These are phyloP conservation scores for Otolemur crassicaudatus DNA, from an alignment of 2,797 vertebrate species.

Conservation along the genomic window DNA sequence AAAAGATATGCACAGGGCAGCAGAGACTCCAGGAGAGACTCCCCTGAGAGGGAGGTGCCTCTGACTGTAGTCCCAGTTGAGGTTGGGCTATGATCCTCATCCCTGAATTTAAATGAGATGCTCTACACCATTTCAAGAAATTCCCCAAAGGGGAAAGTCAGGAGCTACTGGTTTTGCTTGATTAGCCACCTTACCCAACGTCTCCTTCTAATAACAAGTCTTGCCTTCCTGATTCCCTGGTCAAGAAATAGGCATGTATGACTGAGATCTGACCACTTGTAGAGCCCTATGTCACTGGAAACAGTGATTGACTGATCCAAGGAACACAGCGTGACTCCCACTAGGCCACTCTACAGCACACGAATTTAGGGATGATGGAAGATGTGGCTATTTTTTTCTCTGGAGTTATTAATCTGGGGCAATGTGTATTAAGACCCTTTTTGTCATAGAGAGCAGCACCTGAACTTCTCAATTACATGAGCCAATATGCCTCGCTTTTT, in stretches of 20 bases:
- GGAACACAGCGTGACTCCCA: neutral
- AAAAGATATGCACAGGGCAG: neutral
- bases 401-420: neutral
- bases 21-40: neutral
- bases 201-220: neutral
- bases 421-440: neutral
- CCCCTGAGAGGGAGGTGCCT: neutral
- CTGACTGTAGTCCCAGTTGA: neutral
- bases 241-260: neutral
- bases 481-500: neutral
- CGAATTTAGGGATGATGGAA: neutral
- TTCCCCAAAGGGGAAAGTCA: neutral
- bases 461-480: neutral
- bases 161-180: neutral
- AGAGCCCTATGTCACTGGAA: neutral
- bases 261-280: neutral
- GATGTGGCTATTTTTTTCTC: neutral
- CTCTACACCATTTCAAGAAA: neutral
- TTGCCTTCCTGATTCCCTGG: neutral
- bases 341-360: neutral
- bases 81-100: neutral
- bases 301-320: neutral
- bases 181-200: neutral
- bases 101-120: neutral
- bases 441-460: neutral